phyloP scores from a whole-genome alignment of 2,797 vertebrate species.

The Dendrocincla fuliginosa region DNA sequence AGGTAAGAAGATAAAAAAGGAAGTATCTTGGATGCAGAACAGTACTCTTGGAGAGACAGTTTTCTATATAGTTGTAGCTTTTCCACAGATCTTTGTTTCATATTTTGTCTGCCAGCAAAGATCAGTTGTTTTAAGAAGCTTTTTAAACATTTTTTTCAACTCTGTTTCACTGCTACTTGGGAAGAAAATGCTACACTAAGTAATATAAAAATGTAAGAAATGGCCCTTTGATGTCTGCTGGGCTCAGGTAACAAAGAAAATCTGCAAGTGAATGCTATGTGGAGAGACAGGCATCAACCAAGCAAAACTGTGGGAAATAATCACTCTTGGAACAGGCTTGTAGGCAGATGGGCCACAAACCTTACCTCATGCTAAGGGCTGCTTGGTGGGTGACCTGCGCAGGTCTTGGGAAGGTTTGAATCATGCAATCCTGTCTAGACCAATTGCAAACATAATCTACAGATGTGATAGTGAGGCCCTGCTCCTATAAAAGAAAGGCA shows the following conservation, averaged over 20 bases:
- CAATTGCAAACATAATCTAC: background rate
- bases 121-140: background rate
- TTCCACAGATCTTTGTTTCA: background rate
- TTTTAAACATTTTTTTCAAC: background rate
- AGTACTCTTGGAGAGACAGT: background rate
- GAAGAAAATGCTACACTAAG: background rate
- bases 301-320: background rate
- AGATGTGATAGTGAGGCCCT: background rate
- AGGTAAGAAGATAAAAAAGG: background rate
- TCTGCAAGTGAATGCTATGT: rapidly evolving
- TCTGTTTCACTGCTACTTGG: background rate
- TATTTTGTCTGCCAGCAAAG: background rate
- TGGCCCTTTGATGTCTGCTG: background rate
- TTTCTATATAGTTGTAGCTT: background rate
- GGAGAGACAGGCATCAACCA: background rate
- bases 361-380: background rate
- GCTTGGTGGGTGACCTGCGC: background rate
- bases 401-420: background rate
- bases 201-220: background rate
- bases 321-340: background rate
- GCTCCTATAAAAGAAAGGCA: background rate
- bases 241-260: background rate
- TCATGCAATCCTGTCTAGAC: background rate
- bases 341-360: background rate
- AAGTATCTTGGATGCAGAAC: background rate